phyloP scores from a whole-genome alignment of 1,140 invertebrate species.

The Listronotus bonariensis region DNA sequence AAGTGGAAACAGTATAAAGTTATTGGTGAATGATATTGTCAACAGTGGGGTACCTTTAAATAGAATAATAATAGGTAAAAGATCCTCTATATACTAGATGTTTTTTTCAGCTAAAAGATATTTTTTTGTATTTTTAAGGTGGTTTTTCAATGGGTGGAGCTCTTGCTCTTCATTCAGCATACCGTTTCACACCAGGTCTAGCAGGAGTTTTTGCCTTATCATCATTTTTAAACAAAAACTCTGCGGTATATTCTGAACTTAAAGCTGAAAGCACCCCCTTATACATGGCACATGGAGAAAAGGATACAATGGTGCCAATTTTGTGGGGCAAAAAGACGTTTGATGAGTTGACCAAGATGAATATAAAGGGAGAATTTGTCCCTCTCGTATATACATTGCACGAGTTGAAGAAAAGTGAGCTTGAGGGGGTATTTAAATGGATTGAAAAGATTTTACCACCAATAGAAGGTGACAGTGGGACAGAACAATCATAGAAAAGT shows the following conservation, averaged over 20 bases:
- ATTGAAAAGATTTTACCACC: conserved; percentile 57
- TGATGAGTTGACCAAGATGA: conserved; percentile 56
- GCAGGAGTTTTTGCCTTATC: conserved; percentile 73
- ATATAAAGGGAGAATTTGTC: conserved; percentile 60
- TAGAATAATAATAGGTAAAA: conserved; percentile 68
- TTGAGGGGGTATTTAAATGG: conserved; percentile 60
- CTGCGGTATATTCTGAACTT: conserved; percentile 61
- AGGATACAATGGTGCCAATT: conserved; percentile 61
- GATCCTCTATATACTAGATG: background rate
- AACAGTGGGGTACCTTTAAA: conserved; percentile 64
- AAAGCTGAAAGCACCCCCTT: conserved; percentile 44
- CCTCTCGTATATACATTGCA: conserved; percentile 60
- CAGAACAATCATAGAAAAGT: no score
- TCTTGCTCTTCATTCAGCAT: conserved; percentile 69
- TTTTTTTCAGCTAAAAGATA: background rate
- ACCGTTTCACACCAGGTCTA: conserved; percentile 63
- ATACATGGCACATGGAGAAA: conserved; percentile 59
- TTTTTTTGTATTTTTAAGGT: conserved; percentile 56
- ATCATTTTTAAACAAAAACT: conserved; percentile 72
- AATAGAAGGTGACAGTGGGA: conserved; percentile 11
- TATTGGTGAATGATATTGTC: conserved; percentile 68
- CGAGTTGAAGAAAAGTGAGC: conserved; percentile 59
- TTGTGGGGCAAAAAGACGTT: conserved; percentile 62
- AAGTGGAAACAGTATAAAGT: conserved; percentile 62
- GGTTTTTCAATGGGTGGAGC: conserved; percentile 81